These are phyloP conservation scores for Nasonia vitripennis DNA, from an alignment of 1,140 invertebrate species.

Conservation along the genomic window DNA sequence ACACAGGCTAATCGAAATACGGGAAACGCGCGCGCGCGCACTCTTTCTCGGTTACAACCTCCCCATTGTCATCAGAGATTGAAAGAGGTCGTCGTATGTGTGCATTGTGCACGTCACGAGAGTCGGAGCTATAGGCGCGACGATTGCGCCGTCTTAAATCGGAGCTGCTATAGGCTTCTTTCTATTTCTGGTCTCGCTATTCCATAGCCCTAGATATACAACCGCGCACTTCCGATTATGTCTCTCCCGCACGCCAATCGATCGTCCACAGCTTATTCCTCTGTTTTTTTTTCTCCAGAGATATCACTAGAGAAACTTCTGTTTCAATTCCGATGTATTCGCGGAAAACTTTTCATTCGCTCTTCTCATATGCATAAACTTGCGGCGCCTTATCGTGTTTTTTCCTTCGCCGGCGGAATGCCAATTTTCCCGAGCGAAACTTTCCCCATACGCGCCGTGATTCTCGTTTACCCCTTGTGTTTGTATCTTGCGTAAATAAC, in stretches of 20 bases:
- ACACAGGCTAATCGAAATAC: not conserved
- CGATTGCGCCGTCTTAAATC: not conserved
- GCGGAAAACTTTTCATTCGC: not conserved
- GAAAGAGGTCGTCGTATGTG: constrained; percentile 8
- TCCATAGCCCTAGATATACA: too few relatives aligned
- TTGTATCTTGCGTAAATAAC: not conserved
- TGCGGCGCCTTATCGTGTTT: not conserved
- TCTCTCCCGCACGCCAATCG: too few relatives aligned
- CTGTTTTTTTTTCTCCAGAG: not conserved
- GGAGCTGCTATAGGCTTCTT: too few relatives aligned
- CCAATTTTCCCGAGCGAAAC: not conserved
- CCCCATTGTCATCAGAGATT: constrained; percentile 26
- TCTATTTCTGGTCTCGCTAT: too few relatives aligned
- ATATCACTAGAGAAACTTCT: not conserved
- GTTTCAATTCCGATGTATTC: not conserved
- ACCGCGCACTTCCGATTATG: too few relatives aligned
- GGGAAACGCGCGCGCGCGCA: not conserved
- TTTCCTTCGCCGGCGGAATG: not conserved
- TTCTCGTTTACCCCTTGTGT: not conserved
- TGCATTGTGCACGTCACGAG: not conserved
- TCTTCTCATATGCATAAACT: not conserved
- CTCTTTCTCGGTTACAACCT: not conserved
- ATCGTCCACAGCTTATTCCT: too few relatives aligned
- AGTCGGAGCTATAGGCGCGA: not conserved
- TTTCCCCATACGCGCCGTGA: not conserved